A percentile compares a stretch with the other conserved stretches of the same genome.
Evolutionary conservation across 2,888 invertebrate genomes (phyloP).

Genomic region (Dugesia japonica): DNA sequence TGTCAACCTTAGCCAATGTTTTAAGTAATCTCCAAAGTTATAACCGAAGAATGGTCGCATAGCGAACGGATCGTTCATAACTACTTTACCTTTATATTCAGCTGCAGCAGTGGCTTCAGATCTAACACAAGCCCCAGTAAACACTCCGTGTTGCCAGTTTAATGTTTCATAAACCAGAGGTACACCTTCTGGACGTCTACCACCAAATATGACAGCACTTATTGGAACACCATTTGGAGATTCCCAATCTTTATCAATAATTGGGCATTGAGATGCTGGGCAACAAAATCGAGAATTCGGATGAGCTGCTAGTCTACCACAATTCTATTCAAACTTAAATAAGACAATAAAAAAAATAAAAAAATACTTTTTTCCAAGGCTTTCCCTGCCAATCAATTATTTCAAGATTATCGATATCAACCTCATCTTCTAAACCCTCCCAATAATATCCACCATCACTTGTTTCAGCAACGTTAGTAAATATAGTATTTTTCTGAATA

Average conservation of each 20-base stretch:
- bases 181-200: constrained; percentile 38
- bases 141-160: constrained; percentile 43
- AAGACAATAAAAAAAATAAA: background rate
- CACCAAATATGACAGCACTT: constrained; percentile 39
- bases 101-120: constrained; percentile 42
- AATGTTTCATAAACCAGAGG: constrained; percentile 42
- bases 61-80: constrained; percentile 43
- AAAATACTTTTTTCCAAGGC: constrained; percentile 31
- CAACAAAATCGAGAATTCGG: constrained; percentile 39
- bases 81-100: constrained; percentile 38
- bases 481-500: constrained; percentile 37
- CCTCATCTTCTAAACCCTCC: constrained; percentile 39
- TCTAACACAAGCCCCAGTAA: constrained; percentile 39
- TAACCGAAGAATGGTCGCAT: constrained; percentile 42
- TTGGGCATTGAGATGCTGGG: constrained; percentile 39
- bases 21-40: constrained; percentile 40
- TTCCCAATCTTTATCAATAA: constrained; percentile 39
- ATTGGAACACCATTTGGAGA: constrained; percentile 39
- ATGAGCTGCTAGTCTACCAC: constrained; percentile 38
- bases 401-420: constrained; percentile 13
- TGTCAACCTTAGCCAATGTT: constrained; percentile 38
- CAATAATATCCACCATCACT: constrained; percentile 38
- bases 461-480: constrained; percentile 39
- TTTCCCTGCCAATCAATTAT: constrained; percentile 33
- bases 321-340: background rate